Conservation (phyloP, 2,888 invertebrate species). For the Colletes collaris region DNA sequence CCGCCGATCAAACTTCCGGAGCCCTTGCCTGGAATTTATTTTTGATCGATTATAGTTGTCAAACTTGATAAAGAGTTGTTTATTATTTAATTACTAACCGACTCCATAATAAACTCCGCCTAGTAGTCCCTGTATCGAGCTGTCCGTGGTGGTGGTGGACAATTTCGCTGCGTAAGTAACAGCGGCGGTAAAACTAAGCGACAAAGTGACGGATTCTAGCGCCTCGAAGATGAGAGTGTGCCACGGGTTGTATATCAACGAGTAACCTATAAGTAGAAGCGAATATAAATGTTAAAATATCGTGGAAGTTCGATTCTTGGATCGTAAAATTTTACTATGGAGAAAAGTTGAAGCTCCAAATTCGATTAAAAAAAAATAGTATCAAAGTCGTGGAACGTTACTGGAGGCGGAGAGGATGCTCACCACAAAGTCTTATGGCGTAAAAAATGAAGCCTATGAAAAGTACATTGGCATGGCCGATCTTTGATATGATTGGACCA, state of each 20-base stretch:
- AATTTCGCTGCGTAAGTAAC: constrained; percentile 91
- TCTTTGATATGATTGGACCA: constrained; percentile 88
- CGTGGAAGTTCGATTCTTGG: too few relatives aligned
- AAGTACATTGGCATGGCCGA: constrained; percentile 91
- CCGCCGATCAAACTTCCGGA: constrained; percentile 90
- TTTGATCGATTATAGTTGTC: background rate
- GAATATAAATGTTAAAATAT: too few relatives aligned
- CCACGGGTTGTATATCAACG: constrained; percentile 91
- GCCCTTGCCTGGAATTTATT: constrained; percentile 86
- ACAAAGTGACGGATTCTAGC: constrained; percentile 90
- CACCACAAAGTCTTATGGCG: constrained; percentile 88
- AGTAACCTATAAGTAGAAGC: constrained; percentile 85
- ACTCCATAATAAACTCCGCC: constrained; percentile 93
- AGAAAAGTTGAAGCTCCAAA: background rate
- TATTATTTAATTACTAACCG: constrained; percentile 83
- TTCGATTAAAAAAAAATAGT: background rate
- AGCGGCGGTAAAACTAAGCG: constrained; percentile 90
- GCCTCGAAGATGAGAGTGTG: constrained; percentile 90
- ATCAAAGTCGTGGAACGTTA: background rate
- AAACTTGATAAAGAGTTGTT: too few relatives aligned
- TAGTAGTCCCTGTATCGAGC: constrained; percentile 90
- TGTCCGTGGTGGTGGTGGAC: constrained; percentile 89
- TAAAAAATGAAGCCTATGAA: constrained; percentile 91
- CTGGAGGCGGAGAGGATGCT: constrained; percentile 64
- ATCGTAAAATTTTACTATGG: too few relatives aligned